Evolutionary conservation across 2,888 invertebrate species (phyloP), one percentile per base, ranked within the genome.

Genomic region (Xanthorhoe designata): DNA sequence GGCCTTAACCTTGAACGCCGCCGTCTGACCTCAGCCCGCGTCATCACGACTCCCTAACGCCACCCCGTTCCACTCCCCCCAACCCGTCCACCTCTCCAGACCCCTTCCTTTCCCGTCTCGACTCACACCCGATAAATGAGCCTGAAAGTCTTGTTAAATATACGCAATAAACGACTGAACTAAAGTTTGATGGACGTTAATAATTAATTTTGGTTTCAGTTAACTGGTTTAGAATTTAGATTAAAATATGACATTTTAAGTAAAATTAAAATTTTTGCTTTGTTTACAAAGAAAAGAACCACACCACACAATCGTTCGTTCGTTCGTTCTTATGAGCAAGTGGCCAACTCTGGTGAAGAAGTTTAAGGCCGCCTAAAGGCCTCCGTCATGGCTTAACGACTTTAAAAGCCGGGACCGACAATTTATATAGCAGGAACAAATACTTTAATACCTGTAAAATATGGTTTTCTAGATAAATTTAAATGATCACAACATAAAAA

Each of bases 1-100:
- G 90, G 86, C 92, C 92, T 92, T 92, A 88, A 92, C 92, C 92
- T 92, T 92, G 92, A 90, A 91, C 84, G 86, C 82, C 85, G 82
- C 85, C 86, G 89, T 90, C 91, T 91, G 90, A 88, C 91, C 90
- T 84, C 76, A 69, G 70, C 72, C 75, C 80, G 78, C 82, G 78
- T 78, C 78, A 79, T 78, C 76, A 68, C 77, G 73, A 75, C 78
- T 79, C 76, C 72, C 75, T 69, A 72, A 49, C 78, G 49, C 78
- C 79, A 71, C 78, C 79, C 73, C 61, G 58, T 70, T 72, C 72
- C 69, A 7, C 47, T 15, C 87, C 85, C 87, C 87, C 82, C 75
- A 65, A 54, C 66, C 71, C 52, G 29, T 10, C 59, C 7, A 74
- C 80, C 77, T 78, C 77, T 70, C 72, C 66, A 74, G 75, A 72